phyloP scores from a whole-genome alignment of 64 coral and sea anemone species.

The Dendronephthya gigantea region DNA sequence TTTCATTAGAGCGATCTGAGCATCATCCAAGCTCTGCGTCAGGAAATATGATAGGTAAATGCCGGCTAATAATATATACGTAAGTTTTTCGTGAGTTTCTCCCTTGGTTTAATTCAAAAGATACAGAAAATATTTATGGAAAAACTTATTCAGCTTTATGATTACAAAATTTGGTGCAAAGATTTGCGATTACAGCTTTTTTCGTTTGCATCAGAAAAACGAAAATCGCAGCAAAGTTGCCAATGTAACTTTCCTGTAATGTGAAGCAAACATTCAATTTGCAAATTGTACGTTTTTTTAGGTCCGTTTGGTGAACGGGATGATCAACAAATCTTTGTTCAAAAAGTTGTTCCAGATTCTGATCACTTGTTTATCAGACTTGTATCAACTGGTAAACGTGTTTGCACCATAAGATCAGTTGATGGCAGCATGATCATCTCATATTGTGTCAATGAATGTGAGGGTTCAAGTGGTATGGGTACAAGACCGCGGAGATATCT shows the following conservation, averaged over 20 bases:
- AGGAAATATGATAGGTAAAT: slow-evolving; percentile 64
- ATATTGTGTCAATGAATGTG: slow-evolving; percentile 94
- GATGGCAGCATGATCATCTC: slow-evolving; percentile 84
- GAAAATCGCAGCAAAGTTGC: no score
- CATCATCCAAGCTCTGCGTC: slow-evolving; percentile 70
- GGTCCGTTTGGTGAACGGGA: slow-evolving; percentile 95
- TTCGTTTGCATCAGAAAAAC: no score
- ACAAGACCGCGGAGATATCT: slow-evolving; percentile 79
- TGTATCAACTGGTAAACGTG: slow-evolving; percentile 84
- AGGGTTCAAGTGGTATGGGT: slow-evolving; percentile 90
- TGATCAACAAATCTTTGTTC: slow-evolving; percentile 94
- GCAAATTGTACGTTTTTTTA: not conserved
- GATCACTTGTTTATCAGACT: slow-evolving; percentile 80
- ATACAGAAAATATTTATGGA: no score
- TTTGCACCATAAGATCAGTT: slow-evolving; percentile 83
- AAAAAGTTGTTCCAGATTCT: slow-evolving; percentile 94
- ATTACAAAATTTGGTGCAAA: no score
- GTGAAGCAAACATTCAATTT: no score
- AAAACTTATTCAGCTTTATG: no score
- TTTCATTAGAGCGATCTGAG: slow-evolving; percentile 83
- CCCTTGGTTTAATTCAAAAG: no score
- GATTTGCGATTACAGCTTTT: no score
- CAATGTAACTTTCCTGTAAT: no score
- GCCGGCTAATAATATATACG: not conserved
- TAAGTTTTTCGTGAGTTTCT: no score